A percentile compares a stretch with the other conserved stretches of the same genome.
Conservation (phyloP, 2,797 vertebrate species). For the Coregonus suidteri region DNA sequence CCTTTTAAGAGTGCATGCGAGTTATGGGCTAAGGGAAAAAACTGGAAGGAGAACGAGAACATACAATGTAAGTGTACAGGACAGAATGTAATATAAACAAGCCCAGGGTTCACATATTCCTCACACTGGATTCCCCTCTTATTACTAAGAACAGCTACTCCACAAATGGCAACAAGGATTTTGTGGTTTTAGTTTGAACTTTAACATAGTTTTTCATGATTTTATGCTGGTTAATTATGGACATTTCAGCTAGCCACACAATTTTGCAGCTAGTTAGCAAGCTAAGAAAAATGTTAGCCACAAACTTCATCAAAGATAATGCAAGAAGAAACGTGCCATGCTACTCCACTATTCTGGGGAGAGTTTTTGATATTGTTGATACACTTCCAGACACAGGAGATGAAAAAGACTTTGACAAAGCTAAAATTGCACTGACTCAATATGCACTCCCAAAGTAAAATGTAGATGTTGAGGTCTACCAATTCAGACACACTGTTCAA, state of each 20-base stretch:
- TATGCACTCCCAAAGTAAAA: background rate
- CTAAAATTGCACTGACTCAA: background rate
- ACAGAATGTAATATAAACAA: background rate
- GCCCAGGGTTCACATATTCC: background rate
- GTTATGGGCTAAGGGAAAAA: background rate
- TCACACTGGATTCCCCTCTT: background rate
- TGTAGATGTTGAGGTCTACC: background rate
- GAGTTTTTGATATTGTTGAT: background rate
- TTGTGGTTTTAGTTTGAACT: background rate
- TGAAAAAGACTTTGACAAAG: background rate
- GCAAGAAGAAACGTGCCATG: background rate
- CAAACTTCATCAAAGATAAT: background rate
- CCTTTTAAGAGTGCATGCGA: background rate
- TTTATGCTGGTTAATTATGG: background rate
- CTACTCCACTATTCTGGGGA: background rate
- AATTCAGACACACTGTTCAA: background rate
- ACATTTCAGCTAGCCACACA: background rate
- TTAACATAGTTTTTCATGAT: background rate
- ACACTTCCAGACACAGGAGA: conserved; percentile 2
- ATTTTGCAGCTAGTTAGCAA: background rate
- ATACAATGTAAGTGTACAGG: background rate
- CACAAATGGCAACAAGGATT: background rate
- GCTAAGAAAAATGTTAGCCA: background rate
- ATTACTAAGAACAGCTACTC: background rate
- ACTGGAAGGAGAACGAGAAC: background rate